These are phyloP conservation scores for Acutogordius australiensis DNA, from an alignment of 2,888 invertebrate genomes.

Conservation along the genomic window DNA sequence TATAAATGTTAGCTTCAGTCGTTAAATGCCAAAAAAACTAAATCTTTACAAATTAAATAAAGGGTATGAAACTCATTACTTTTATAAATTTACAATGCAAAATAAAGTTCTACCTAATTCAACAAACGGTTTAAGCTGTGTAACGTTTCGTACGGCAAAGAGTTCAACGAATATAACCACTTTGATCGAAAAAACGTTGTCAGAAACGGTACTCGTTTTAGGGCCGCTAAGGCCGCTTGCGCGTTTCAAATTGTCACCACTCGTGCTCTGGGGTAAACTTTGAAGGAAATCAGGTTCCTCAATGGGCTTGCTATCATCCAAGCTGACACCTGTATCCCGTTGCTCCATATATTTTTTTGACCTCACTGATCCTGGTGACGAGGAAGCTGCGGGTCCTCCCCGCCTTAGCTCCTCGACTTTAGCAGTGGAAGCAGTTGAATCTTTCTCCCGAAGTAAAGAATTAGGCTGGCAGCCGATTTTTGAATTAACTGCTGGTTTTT, in stretches of 20 bases:
- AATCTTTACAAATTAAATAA: no score
- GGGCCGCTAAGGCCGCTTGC: no score
- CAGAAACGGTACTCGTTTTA: not conserved
- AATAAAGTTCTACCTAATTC: slow-evolving; percentile 5
- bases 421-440: not conserved
- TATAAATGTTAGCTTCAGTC: no score
- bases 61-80: no score
- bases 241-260: not conserved
- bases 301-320: not conserved
- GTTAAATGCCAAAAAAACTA: no score
- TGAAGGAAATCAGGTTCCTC: not conserved
- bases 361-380: not conserved
- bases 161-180: not conserved
- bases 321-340: not conserved
- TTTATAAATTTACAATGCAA: no score
- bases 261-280: not conserved
- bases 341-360: not conserved
- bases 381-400: not conserved
- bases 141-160: not conserved
- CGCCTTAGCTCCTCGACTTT: not conserved
- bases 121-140: not conserved
- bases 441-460: not conserved
- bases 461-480: not conserved
- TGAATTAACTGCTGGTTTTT: no score
- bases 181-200: not conserved